These are phyloP conservation scores for Gorsachius goisagi DNA, from an alignment of 2,113 vertebrate species.

Conservation along the genomic window DNA sequence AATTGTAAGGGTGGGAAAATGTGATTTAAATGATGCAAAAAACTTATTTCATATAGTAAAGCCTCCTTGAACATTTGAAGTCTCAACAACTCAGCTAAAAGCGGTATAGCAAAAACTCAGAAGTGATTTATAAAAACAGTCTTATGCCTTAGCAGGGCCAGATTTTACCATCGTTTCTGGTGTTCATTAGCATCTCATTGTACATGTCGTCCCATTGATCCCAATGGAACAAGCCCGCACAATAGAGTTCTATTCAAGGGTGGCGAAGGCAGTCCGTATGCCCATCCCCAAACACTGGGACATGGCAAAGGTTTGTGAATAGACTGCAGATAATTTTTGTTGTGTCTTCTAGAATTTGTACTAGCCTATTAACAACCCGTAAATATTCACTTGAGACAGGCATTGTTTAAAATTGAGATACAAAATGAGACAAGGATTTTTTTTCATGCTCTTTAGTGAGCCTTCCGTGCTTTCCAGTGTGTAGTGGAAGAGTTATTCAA, in stretches of 20 bases:
- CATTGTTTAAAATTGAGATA: slow-evolving; percentile 54
- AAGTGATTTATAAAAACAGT: not conserved
- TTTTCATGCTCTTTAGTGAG: not conserved
- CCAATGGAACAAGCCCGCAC: slow-evolving; percentile 62
- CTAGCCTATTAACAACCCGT: slow-evolving; percentile 5
- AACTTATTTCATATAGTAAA: not conserved
- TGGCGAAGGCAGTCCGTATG: slow-evolving; percentile 43
- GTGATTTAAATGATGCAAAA: not conserved
- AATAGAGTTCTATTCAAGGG: slow-evolving; percentile 65
- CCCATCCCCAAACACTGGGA: slow-evolving; percentile 56
- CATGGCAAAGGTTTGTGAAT: slow-evolving; percentile 59
- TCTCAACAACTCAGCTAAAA: not conserved
- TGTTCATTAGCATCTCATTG: slow-evolving; percentile 66
- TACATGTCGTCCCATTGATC: slow-evolving; percentile 62
- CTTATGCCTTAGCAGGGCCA: not conserved
- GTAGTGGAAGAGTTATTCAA: not conserved
- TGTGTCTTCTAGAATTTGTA: slow-evolving; percentile 56
- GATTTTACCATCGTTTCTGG: slow-evolving; percentile 51
- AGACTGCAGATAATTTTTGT: slow-evolving; percentile 60
- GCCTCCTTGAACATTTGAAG: not conserved
- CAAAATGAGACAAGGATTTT: slow-evolving; percentile 20
- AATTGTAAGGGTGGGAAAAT: not conserved
- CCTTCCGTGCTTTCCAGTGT: not conserved
- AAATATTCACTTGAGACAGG: slow-evolving; percentile 35
- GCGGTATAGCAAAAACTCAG: not conserved